Evolutionary conservation across 2,113 vertebrate species (phyloP), one percentile per base, ranked within the genome.

Genomic region (Passerina amoena): DNA sequence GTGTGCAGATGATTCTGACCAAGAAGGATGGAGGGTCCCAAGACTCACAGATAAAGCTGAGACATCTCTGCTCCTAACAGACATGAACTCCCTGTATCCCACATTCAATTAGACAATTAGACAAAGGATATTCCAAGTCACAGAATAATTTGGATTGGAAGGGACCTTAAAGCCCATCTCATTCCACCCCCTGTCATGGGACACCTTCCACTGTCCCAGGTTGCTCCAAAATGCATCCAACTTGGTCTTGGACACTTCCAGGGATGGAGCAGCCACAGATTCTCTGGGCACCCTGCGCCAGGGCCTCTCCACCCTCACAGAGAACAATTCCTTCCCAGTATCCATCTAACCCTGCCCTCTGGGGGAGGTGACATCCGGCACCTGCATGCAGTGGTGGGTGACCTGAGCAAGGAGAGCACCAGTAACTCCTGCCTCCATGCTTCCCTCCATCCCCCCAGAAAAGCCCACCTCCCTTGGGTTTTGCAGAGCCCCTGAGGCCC

Each of bases 321-420:
- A 7, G 11, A 44, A 33, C 1, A 37, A 77, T 23, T 69, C 22
- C 28, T 45, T 44, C 54, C 22, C 14, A 78, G 5, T 13, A 60
- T 37, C 14, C 33, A 77, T 7, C 22, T 19, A 23, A 7, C 23
- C 10, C n/a, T 69, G 45, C 28, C 47, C 28, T 28, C n/a, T 7
- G 28, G 23, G 10, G 22, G 3, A 77, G 27, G 18, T 38, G 63
- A 86, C 3, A 35, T 35, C 56, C 53, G 12, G 23, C 28, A 9
- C 3, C 27, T 2, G 7, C 5, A 40, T 8, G 45, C 72, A 0
- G 0, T 0, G 4, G 7, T 4, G 50, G 15, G 71, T 1, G 19
- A 45, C 31, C 48, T 3, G 53, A 69, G 66, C 72, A 47, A 40
- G 68, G 12, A 68, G 40, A 53, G 76, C 60, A 2, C 8, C 0